Percentiles rank a stretch among this genome's conserved stretches.
phyloP scores from a whole-genome alignment of 2,888 invertebrate genomes.

The Polyploca ridens region DNA sequence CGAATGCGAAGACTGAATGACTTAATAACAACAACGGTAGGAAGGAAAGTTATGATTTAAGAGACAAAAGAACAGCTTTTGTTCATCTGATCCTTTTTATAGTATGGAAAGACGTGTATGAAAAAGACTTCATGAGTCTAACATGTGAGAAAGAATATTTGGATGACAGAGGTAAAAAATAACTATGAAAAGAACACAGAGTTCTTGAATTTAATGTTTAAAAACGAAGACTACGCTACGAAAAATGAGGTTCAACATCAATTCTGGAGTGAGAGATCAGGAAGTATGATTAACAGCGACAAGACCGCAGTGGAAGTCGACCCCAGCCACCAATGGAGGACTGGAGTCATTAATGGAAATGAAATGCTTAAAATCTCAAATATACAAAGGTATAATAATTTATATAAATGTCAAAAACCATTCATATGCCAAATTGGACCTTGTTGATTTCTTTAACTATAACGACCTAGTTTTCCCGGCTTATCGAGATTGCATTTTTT shows the following conservation, averaged over 20 bases:
- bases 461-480: slow-evolving; percentile 51
- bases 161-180: neutral
- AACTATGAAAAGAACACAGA: slow-evolving; percentile 1
- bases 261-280: slow-evolving; percentile 63
- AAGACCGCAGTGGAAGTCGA: slow-evolving; percentile 63
- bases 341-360: slow-evolving; percentile 32
- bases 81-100: neutral
- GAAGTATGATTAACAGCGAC: slow-evolving; percentile 57
- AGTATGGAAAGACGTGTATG: neutral
- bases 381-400: slow-evolving; percentile 40
- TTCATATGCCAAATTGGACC: slow-evolving; percentile 65
- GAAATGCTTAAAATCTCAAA: slow-evolving; percentile 44
- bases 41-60: neutral
- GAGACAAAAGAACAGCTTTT: neutral
- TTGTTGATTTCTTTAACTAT: slow-evolving; percentile 50
- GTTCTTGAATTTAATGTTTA: neutral
- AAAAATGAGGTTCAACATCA: slow-evolving; percentile 69
- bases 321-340: neutral
- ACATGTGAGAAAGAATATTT: neutral
- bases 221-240: slow-evolving; percentile 43
- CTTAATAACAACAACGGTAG: slow-evolving; percentile 1
- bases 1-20: neutral
- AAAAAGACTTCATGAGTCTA: neutral
- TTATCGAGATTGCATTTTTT: slow-evolving; percentile 45
- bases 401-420: slow-evolving; percentile 45